Conservation (phyloP, 2,797 vertebrate species). For the Myotis vivesi region DNA sequence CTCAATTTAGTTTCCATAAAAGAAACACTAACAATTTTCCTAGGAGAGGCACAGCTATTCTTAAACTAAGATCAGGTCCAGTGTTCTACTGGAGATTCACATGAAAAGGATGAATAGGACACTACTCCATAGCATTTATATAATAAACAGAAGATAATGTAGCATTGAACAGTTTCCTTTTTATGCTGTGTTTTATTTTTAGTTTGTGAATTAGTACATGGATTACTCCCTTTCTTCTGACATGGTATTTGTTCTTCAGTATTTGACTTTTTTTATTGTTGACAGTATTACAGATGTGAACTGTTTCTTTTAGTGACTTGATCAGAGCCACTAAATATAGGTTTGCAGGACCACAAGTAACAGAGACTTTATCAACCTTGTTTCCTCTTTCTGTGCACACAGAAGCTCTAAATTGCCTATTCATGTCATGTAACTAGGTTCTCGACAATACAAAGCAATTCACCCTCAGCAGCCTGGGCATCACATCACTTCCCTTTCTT, state of each 20-base stretch:
- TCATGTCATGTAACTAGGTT: background rate
- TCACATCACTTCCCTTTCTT: background rate
- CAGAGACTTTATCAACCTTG: background rate
- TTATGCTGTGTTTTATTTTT: no score
- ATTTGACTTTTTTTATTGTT: no score
- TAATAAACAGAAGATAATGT: background rate
- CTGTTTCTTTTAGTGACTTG: background rate
- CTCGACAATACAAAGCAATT: background rate
- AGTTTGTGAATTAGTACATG: no score
- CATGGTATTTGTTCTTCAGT: no score
- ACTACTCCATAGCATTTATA: background rate
- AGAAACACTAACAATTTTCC: background rate
- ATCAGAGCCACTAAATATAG: background rate
- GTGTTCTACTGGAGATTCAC: background rate
- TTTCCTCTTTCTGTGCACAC: background rate
- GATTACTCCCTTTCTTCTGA: no score
- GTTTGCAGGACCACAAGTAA: background rate
- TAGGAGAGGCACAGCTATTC: background rate
- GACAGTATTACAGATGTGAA: background rate
- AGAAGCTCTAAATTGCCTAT: background rate
- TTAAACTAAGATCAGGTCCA: background rate
- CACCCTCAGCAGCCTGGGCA: background rate
- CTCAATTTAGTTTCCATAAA: background rate
- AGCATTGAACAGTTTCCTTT: background rate
- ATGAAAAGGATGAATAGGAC: background rate